Conservation (phyloP, 2,113 vertebrate species). For the Macaca nemestrina region DNA sequence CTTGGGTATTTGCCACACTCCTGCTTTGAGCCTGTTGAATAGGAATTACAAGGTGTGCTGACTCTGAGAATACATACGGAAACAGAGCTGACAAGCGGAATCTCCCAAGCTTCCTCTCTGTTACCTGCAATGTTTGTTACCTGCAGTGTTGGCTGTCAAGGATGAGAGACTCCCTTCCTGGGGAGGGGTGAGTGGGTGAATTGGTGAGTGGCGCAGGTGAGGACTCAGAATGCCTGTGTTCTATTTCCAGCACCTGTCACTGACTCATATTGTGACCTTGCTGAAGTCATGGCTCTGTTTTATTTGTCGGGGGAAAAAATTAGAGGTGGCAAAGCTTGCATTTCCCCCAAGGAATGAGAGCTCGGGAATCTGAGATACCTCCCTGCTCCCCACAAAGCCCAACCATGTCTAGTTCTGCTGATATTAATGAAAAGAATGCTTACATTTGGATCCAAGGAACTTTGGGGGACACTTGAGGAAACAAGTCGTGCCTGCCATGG, state of each 20-base stretch:
- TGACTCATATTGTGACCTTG: constrained; percentile 71
- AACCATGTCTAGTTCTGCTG: background rate
- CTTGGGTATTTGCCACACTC: background rate
- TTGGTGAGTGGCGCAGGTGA: background rate
- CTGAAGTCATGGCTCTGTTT: constrained; percentile 49
- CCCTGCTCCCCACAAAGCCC: background rate
- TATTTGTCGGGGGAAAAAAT: background rate
- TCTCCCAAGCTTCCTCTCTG: background rate
- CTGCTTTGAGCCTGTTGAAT: background rate
- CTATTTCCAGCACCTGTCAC: constrained; percentile 66
- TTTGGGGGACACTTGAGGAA: background rate
- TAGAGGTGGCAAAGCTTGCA: background rate
- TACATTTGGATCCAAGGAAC: background rate
- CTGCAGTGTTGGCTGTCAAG: background rate
- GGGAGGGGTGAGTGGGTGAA: background rate
- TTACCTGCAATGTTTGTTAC: background rate
- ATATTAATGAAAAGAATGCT: background rate
- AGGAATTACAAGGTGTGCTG: background rate
- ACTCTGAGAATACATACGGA: background rate
- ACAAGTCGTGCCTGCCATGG: background rate
- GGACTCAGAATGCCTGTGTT: constrained; percentile 34
- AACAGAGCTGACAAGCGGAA: background rate
- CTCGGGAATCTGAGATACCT: background rate
- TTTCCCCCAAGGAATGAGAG: background rate
- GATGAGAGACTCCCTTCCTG: background rate